These are phyloP conservation scores for Lithophane ornitopus DNA, from an alignment of 2,888 invertebrate species.

Conservation along the genomic window DNA sequence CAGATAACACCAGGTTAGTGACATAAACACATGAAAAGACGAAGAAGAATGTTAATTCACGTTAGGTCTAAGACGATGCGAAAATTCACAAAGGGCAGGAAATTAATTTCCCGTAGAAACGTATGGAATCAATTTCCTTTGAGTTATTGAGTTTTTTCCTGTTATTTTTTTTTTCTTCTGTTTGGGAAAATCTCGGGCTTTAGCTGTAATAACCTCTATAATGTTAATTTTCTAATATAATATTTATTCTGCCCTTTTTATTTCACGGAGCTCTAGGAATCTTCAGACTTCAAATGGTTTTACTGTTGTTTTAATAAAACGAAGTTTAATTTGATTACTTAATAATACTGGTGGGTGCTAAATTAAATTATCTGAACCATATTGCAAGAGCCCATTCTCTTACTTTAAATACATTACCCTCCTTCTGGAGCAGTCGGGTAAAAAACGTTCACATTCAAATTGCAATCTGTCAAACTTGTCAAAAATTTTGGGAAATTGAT, in stretches of 20 bases:
- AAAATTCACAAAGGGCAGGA: slow-evolving; percentile 36
- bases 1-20: no score
- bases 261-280: neutral
- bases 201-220: neutral
- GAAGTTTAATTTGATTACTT: neutral
- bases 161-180: slow-evolving; percentile 21
- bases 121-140: slow-evolving; percentile 48
- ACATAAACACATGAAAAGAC: no score
- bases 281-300: slow-evolving; percentile 6
- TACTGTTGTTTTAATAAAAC: neutral
- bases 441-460: no score
- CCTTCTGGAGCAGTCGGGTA: no score
- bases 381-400: no score
- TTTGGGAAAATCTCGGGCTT: slow-evolving; percentile 6
- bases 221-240: slow-evolving; percentile 28
- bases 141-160: slow-evolving; percentile 29
- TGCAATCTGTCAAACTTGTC: no score
- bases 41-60: slow-evolving; percentile 2
- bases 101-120: slow-evolving; percentile 46
- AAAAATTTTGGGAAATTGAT: no score
- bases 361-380: neutral
- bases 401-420: no score
- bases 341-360: neutral
- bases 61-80: slow-evolving; percentile 8
- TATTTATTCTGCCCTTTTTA: slow-evolving; percentile 37